Evolutionary conservation across 2,113 vertebrate species (phyloP).

Genomic region (Macaca fascicularis): DNA sequence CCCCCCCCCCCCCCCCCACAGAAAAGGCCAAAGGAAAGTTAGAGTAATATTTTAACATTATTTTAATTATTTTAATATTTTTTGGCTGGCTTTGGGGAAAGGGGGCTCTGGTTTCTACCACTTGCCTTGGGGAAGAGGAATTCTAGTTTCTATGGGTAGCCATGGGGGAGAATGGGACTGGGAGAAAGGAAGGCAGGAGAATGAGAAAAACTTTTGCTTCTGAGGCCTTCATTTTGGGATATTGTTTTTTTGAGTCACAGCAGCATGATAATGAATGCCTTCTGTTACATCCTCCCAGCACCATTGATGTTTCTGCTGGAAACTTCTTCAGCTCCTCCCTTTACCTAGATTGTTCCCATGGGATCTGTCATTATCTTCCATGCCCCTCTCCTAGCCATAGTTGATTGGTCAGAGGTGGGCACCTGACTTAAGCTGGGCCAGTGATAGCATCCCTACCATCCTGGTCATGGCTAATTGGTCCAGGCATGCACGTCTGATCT

Average conservation of each 20-base stretch:
- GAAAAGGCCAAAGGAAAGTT: not conserved
- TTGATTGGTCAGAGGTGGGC: not conserved
- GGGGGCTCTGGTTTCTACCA: too few species aligned
- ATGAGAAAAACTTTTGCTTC: not conserved
- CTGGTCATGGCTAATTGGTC: not conserved
- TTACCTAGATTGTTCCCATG: not conserved
- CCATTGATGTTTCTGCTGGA: not conserved
- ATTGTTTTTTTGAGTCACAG: not conserved
- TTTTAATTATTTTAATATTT: too few species aligned
- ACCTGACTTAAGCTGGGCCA: not conserved
- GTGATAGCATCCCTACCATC: not conserved
- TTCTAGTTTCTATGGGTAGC: not conserved
- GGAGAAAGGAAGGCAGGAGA: not conserved
- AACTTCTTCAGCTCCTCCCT: not conserved
- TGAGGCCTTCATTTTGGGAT: not conserved
- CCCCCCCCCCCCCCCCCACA: not conserved
- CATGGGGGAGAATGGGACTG: not conserved
- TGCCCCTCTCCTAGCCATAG: not conserved
- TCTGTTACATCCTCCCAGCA: too few species aligned
- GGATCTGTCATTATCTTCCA: not conserved
- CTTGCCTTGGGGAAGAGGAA: not conserved
- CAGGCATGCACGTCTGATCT: not conserved
- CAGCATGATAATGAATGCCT: fast-evolving
- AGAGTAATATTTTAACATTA: not conserved
- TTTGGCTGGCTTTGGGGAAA: too few species aligned